Evolutionary conservation across 1,140 invertebrate species (phyloP).

Genomic region (Littorina saxatilis): DNA sequence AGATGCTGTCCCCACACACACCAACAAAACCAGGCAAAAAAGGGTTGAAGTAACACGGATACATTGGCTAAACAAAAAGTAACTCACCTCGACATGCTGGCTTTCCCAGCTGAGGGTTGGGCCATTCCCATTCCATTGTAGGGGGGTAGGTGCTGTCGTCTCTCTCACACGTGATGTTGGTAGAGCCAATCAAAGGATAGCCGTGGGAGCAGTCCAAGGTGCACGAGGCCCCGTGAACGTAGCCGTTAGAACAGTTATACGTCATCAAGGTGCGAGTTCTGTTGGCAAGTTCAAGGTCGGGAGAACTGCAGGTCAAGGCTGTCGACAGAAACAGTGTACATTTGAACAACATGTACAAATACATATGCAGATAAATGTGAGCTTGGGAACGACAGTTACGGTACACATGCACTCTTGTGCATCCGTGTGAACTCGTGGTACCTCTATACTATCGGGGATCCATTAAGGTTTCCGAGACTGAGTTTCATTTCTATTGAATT

Average conservation of each 20-base stretch:
- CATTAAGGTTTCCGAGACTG: too few species aligned
- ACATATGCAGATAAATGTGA: background rate
- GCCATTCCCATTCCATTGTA: background rate
- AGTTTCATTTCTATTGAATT: too few species aligned
- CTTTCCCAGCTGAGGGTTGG: background rate
- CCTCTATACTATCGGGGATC: too few species aligned
- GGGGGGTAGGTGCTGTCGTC: constrained; percentile 7
- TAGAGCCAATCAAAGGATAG: background rate
- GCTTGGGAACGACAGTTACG: background rate
- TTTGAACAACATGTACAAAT: background rate
- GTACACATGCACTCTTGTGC: too few species aligned
- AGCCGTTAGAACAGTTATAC: background rate
- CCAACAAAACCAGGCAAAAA: too few species aligned
- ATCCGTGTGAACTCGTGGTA: too few species aligned
- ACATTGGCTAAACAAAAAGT: too few species aligned
- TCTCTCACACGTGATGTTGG: background rate
- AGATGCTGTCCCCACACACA: too few species aligned
- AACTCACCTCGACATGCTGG: too few species aligned
- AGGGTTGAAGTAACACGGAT: too few species aligned
- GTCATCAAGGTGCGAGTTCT: background rate
- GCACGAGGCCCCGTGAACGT: background rate
- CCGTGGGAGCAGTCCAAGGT: background rate
- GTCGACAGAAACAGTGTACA: background rate
- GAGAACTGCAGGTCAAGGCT: background rate
- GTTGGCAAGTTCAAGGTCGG: background rate